Evolutionary conservation across 2,113 vertebrate species (phyloP).

Genomic region (Actenoides hombroni): DNA sequence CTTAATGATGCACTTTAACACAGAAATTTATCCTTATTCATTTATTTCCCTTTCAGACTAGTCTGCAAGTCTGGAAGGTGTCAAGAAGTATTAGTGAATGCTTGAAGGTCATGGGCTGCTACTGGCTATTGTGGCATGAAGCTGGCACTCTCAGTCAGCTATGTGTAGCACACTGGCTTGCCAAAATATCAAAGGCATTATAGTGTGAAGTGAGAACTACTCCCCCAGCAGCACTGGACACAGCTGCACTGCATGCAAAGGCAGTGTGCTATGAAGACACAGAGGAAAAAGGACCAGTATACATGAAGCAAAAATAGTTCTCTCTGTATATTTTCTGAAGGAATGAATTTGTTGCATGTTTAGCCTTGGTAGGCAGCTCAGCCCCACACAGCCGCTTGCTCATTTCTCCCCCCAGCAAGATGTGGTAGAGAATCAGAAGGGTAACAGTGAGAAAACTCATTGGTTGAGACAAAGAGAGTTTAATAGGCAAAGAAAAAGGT

Average conservation of each 20-base stretch:
- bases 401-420: neutral
- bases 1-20: neutral
- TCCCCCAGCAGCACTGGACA: neutral
- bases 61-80: neutral
- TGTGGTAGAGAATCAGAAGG: neutral
- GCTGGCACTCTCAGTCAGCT: neutral
- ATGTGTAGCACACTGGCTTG: fast-evolving
- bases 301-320: neutral
- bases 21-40: neutral
- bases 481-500: neutral
- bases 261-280: neutral
- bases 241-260: neutral
- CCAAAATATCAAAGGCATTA: fast-evolving
- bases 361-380: neutral
- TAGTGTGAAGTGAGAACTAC: neutral
- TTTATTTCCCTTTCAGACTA: neutral
- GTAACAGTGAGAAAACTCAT: neutral
- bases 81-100: neutral
- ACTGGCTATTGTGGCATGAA: neutral
- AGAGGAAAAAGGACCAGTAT: fast-evolving
- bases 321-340: neutral
- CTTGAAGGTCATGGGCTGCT: neutral
- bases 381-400: fast-evolving
- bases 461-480: neutral
- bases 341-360: neutral